Conservation (phyloP, 1,140 invertebrate genomes). For the Drosophila albomicans region DNA sequence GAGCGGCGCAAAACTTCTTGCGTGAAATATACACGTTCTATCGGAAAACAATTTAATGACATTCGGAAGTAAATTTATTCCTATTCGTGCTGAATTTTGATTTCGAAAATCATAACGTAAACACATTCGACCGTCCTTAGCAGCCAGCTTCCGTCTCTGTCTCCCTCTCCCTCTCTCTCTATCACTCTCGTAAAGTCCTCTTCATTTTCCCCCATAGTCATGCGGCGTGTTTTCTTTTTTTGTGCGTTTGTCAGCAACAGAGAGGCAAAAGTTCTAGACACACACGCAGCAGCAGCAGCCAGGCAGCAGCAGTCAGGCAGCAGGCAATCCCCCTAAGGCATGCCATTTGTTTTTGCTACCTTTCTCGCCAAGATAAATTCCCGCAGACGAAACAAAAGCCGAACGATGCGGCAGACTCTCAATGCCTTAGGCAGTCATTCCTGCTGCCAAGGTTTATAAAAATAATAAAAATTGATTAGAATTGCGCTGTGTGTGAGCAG, state of each 20-base stretch:
- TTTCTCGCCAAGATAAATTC: constrained; percentile 73
- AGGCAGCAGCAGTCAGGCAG: not conserved
- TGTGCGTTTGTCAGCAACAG: constrained; percentile 73
- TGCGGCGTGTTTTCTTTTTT: constrained; percentile 56
- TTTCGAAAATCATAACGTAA: constrained; percentile 84
- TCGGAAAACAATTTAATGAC: constrained; percentile 85
- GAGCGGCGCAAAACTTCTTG: constrained; percentile 61
- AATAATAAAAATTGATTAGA: constrained; percentile 85
- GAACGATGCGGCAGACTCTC: constrained; percentile 17
- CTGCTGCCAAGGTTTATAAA: constrained; percentile 69
- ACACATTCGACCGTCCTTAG: constrained; percentile 70
- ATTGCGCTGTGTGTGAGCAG: constrained; percentile 59
- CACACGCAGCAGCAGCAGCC: constrained; percentile 7
- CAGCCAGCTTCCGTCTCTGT: not conserved
- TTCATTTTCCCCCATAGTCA: not conserved
- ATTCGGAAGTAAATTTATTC: constrained; percentile 85
- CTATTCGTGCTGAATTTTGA: constrained; percentile 84
- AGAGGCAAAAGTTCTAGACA: constrained; percentile 35
- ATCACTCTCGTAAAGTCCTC: not conserved
- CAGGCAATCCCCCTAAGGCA: constrained; percentile 71
- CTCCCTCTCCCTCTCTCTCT: not conserved
- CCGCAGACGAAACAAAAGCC: constrained; percentile 67
- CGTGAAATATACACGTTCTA: constrained; percentile 83
- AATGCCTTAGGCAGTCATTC: constrained; percentile 35
- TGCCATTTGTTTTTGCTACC: constrained; percentile 70